Base-by-base conservation (phyloP, 1,140 invertebrate genomes). In the Dendrolimus punctatus region DNA sequence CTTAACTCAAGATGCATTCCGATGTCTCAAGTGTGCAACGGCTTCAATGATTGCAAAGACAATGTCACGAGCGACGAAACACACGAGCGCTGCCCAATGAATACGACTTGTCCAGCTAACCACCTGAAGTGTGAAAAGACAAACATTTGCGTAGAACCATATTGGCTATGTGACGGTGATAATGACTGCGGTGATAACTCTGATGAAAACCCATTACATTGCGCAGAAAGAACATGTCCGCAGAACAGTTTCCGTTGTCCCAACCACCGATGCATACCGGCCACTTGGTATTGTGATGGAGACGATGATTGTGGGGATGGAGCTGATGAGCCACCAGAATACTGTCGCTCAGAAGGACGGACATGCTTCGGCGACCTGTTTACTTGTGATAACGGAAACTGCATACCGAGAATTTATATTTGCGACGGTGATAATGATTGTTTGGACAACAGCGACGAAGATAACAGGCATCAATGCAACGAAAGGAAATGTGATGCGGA, bases 171-270 rank as follows among this genome's bases (percentile, higher is more conserved):
- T 75, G 95, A 97, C 76, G 95, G 95, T 0, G 96, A 90, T 57
- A 97, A 98, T 71, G 97, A 99, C 79, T 99, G 97, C 73, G 96
- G 96, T 0, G 98, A 99, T 75, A 98, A 97, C 71, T 95, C 94
- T 1, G 97, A 99, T 76, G 98, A 99, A 86, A 94, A 98, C 90
- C 90, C 94, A 0, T 73, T 96, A 40, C 93, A 97, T 64, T 99
- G 97, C 72, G 92, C 94, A 0, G 92, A 95, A 62, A 88, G 95
- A 57, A 95, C 95, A 0, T 98, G 96, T 71, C 96, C 96, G 0
- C 92, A 94, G 37, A 97, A 97, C 69, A 96, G 95, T 64, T 97
- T 98, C 89, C 91, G 93, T 43, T 96, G 95, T 73, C 94, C 94
- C 0, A 96, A 95, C 73, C 94, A 96, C 64, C 88, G 95, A 6